Percentiles rank a stretch among this genome's conserved stretches.
These are phyloP conservation scores for Himantopus leucocephalus DNA, from an alignment of 2,113 vertebrate species.

Conservation along the genomic window DNA sequence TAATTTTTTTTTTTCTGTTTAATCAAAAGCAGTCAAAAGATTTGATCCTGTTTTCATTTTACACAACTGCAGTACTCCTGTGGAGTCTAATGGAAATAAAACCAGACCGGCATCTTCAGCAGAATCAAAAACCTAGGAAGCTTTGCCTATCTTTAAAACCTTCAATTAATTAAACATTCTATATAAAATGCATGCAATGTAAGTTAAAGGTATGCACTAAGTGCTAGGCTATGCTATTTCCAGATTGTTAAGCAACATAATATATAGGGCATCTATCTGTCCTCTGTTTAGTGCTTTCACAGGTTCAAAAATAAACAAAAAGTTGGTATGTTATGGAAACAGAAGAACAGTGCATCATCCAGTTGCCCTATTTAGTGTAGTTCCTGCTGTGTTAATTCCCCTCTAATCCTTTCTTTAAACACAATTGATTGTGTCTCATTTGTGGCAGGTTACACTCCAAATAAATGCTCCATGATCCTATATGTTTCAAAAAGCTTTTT, in stretches of 20 bases:
- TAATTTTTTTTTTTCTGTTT: background rate
- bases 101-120: background rate
- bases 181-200: background rate
- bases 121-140: background rate
- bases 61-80: background rate
- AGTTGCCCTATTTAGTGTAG: background rate
- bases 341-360: background rate
- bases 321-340: background rate
- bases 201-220: background rate
- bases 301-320: background rate
- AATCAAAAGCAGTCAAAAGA: background rate
- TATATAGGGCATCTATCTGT: background rate
- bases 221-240: background rate
- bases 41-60: background rate
- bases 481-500: background rate
- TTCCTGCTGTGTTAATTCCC: conserved; percentile 11
- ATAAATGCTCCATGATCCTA: background rate
- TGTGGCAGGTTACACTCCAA: background rate
- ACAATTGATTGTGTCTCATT: background rate
- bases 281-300: background rate
- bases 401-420: conserved; percentile 23
- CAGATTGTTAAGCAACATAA: background rate
- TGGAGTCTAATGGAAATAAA: background rate
- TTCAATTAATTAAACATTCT: background rate
- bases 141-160: background rate